phyloP scores from a whole-genome alignment of 2,888 invertebrate genomes.

The Drosophila nr. fundita region DNA sequence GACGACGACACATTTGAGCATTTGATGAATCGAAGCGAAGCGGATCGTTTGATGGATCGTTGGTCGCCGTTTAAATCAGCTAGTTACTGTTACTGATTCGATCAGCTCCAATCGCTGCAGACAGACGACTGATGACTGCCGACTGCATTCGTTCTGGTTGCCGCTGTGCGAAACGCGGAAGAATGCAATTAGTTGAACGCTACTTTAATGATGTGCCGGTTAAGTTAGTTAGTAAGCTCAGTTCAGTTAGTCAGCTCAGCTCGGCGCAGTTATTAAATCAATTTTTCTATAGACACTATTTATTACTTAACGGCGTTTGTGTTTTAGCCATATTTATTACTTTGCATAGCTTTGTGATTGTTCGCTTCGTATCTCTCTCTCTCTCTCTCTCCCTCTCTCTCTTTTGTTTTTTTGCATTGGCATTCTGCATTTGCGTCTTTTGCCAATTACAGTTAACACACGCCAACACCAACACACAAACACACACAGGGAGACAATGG shows the following conservation, averaged over 20 bases:
- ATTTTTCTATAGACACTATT: slow-evolving; percentile 54
- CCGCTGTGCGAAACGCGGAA: slow-evolving; percentile 57
- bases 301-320: slow-evolving; percentile 68
- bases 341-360: slow-evolving; percentile 49
- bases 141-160: slow-evolving; percentile 33
- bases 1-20: slow-evolving; percentile 34
- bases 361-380: slow-evolving; percentile 5
- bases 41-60: slow-evolving; percentile 50
- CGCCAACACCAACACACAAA: not conserved
- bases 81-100: slow-evolving; percentile 35
- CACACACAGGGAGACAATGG: slow-evolving; percentile 55
- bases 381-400: not conserved
- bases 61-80: slow-evolving; percentile 20
- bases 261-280: slow-evolving; percentile 56
- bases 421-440: slow-evolving; percentile 34
- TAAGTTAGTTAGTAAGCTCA: slow-evolving; percentile 7
- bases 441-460: slow-evolving; percentile 74
- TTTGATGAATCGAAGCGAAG: slow-evolving; percentile 53
- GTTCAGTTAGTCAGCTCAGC: slow-evolving; percentile 18
- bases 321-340: slow-evolving; percentile 63
- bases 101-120: slow-evolving; percentile 25
- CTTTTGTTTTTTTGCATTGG: slow-evolving; percentile 5
- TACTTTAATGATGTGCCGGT: slow-evolving; percentile 60
- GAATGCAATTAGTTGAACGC: slow-evolving; percentile 69
- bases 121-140: not conserved